These are phyloP conservation scores for Drosophila persimilis DNA, from an alignment of 1,140 invertebrate genomes.

Conservation along the genomic window DNA sequence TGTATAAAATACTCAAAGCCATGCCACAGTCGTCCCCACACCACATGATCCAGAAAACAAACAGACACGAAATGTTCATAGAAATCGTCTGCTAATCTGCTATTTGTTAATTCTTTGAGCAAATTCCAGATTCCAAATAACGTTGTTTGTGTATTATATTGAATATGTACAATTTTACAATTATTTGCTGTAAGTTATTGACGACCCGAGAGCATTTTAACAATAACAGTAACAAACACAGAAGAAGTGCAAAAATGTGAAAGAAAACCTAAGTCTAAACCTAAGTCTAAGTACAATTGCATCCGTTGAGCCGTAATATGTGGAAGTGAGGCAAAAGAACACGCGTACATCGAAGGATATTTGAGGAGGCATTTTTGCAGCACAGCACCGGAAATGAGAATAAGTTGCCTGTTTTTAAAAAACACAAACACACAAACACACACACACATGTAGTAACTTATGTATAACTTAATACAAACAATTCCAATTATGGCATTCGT, in stretches of 20 bases:
- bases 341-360: slow-evolving; percentile 69
- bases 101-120: slow-evolving; percentile 22
- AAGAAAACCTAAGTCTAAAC: slow-evolving; percentile 35
- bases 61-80: slow-evolving; percentile 10
- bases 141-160: slow-evolving; percentile 62
- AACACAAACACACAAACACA: slow-evolving; percentile 27
- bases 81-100: slow-evolving; percentile 9
- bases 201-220: slow-evolving; percentile 52
- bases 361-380: slow-evolving; percentile 45
- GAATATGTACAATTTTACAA: slow-evolving; percentile 66
- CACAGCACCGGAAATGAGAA: slow-evolving; percentile 42
- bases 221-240: slow-evolving; percentile 25
- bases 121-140: slow-evolving; percentile 23
- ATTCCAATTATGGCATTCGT: slow-evolving; percentile 44
- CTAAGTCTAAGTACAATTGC: slow-evolving; percentile 66
- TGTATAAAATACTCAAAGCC: slow-evolving; percentile 61
- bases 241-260: slow-evolving; percentile 16
- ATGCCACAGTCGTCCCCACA: slow-evolving; percentile 11
- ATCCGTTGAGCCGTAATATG: slow-evolving; percentile 22
- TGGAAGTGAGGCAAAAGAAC: slow-evolving; percentile 26
- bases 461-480: slow-evolving; percentile 27
- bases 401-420: slow-evolving; percentile 80
- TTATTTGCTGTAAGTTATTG: slow-evolving; percentile 74
- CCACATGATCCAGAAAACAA: slow-evolving; percentile 10
- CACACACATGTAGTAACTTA: slow-evolving; percentile 21